These are phyloP conservation scores for Himantopus leucocephalus DNA, from an alignment of 2,113 vertebrate genomes.

Conservation along the genomic window DNA sequence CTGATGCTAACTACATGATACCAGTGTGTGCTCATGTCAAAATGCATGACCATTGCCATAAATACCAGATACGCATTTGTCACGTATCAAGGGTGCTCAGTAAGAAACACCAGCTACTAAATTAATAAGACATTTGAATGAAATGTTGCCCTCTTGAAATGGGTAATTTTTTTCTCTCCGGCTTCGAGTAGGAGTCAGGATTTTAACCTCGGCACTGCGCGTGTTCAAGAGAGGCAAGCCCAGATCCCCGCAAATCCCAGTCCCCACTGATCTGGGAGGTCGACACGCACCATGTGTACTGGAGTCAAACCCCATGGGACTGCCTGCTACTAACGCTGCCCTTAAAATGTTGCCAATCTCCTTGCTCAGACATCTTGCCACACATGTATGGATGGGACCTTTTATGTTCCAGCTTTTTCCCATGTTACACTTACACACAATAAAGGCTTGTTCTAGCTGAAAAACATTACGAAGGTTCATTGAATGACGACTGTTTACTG, in stretches of 20 bases:
- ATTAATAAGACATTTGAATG: background rate
- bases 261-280: background rate
- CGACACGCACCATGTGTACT: rapidly evolving
- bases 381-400: background rate
- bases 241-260: background rate
- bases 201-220: background rate
- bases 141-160: background rate
- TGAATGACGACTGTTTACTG: background rate
- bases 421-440: background rate
- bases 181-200: background rate
- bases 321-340: background rate
- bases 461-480: background rate
- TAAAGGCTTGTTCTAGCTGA: background rate
- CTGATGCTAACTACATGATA: background rate
- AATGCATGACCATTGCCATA: rapidly evolving
- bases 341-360: background rate
- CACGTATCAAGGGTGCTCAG: background rate
- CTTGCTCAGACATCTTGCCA: background rate
- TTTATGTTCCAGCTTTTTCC: background rate
- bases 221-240: background rate
- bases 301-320: background rate
- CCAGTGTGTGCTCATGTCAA: background rate
- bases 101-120: background rate
- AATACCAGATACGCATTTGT: background rate
- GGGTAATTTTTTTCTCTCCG: background rate